Evolutionary conservation across 2,797 vertebrate genomes (phyloP).

Genomic region (Phrynocephalus vlangalii): DNA sequence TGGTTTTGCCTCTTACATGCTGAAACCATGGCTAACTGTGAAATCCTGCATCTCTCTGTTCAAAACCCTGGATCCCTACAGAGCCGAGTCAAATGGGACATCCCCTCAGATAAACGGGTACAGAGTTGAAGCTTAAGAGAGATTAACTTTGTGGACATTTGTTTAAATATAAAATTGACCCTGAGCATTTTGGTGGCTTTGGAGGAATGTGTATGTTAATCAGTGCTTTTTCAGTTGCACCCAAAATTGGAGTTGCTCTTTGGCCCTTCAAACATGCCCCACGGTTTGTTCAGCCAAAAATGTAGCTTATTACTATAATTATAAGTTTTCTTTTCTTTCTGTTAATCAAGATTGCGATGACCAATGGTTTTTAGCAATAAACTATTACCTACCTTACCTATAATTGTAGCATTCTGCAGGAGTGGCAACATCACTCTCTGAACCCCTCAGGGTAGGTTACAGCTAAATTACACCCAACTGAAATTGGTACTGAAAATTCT

Average conservation of each 20-base stretch:
- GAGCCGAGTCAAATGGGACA: not conserved
- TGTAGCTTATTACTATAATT: not conserved
- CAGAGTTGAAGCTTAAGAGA: not conserved
- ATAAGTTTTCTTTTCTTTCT: not conserved
- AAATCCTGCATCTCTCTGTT: not conserved
- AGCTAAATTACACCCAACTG: not conserved
- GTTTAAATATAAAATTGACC: not conserved
- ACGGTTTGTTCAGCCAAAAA: not conserved
- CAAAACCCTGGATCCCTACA: no score
- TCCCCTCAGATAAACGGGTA: not conserved
- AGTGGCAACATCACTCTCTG: not conserved
- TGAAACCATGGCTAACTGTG: not conserved
- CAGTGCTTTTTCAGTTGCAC: not conserved
- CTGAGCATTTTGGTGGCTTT: not conserved
- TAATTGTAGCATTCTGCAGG: not conserved
- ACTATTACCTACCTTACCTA: not conserved
- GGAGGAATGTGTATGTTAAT: not conserved
- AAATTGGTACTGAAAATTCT: not conserved
- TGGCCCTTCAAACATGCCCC: not conserved
- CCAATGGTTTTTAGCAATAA: no score
- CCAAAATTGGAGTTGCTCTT: not conserved
- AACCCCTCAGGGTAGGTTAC: not conserved
- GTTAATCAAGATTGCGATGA: no score
- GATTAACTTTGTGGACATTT: not conserved
- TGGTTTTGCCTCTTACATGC: not conserved